These are phyloP conservation scores for Chrysocyon brachyurus DNA, from an alignment of 2,797 vertebrate species.

Conservation along the genomic window DNA sequence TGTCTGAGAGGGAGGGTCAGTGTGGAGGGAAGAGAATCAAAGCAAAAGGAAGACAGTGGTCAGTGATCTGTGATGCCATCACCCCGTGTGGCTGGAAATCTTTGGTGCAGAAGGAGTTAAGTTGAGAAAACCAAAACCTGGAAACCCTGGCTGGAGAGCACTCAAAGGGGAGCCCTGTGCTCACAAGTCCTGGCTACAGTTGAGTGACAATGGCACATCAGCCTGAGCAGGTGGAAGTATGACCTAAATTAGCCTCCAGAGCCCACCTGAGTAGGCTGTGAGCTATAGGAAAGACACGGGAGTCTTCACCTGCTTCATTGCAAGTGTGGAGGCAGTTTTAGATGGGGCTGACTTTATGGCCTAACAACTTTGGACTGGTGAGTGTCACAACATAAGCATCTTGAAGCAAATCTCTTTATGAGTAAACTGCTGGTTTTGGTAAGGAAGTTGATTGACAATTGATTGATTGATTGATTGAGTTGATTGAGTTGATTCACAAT, in stretches of 20 bases:
- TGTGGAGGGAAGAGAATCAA: not conserved
- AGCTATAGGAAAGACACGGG: not conserved
- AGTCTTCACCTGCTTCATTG: not conserved
- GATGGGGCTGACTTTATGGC: not conserved
- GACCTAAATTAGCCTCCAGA: not conserved
- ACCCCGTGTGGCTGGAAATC: not conserved
- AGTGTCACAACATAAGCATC: not conserved
- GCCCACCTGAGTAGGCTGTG: not conserved
- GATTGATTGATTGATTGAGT: too few relatives aligned
- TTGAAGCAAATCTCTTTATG: not conserved
- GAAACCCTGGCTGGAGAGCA: not conserved
- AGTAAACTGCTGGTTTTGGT: not conserved
- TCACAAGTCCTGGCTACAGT: not conserved
- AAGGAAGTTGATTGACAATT: not conserved
- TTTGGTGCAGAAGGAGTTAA: not conserved
- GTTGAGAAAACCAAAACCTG: slow-evolving; percentile 14
- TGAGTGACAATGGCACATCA: not conserved
- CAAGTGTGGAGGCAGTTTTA: not conserved
- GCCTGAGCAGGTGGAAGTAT: not conserved
- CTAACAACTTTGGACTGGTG: not conserved
- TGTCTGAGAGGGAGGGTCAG: not conserved
- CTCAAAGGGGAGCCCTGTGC: not conserved
- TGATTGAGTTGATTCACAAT: not conserved
- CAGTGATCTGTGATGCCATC: not conserved
- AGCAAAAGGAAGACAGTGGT: not conserved